Evolutionary conservation across 2,797 vertebrate genomes (phyloP).

Genomic region (Brotula barbata): DNA sequence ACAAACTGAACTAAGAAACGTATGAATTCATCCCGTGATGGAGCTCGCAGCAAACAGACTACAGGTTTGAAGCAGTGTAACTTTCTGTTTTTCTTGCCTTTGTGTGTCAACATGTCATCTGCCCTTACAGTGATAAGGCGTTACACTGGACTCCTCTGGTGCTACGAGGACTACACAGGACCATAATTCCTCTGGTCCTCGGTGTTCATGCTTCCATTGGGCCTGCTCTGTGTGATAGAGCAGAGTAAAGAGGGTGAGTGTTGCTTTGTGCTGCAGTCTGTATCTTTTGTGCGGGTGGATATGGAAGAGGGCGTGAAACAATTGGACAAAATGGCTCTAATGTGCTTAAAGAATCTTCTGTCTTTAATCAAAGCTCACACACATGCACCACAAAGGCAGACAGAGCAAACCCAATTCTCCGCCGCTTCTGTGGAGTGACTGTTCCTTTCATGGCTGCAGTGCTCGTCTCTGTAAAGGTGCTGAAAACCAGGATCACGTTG

Average conservation of each 20-base stretch:
- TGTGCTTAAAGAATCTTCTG: constrained; percentile 83
- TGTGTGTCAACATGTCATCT: constrained; percentile 60
- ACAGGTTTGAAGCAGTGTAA: no score
- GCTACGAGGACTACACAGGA: constrained; percentile 50
- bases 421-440: constrained; percentile 67
- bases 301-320: constrained; percentile 81
- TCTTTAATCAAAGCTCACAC: constrained; percentile 86
- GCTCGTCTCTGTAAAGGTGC: constrained; percentile 44
- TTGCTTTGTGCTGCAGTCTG: constrained; percentile 73
- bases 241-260: constrained; percentile 68
- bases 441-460: constrained; percentile 64
- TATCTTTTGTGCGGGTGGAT: constrained; percentile 80
- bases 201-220: constrained; percentile 62
- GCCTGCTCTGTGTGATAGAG: constrained; percentile 76
- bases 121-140: constrained; percentile 66
- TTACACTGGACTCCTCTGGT: constrained; percentile 49
- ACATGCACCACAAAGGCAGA: constrained; percentile 80
- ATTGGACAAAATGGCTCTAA: constrained; percentile 83
- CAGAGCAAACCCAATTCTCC: constrained; percentile 76
- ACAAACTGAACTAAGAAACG: no score
- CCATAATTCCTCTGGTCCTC: constrained; percentile 70
- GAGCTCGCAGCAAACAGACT: no score
- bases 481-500: constrained; percentile 70
- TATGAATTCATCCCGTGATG: no score
- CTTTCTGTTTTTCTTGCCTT: constrained; percentile 45